phyloP scores from a whole-genome alignment of 1,140 invertebrate genomes.

The Aphaenogaster ashmeadi region DNA sequence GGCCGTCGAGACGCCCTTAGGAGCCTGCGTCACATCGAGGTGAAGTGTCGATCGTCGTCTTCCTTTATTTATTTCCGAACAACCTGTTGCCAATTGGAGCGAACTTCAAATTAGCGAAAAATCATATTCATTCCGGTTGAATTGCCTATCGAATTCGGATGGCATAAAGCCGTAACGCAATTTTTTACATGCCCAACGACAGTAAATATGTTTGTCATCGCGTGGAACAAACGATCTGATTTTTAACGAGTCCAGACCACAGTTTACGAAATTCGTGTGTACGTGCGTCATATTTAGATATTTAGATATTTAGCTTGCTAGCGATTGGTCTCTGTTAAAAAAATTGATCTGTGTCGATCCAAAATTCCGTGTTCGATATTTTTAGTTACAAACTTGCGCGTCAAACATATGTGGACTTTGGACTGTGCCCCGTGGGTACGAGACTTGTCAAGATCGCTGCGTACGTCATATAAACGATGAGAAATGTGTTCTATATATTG shows the following conservation, averaged over 20 bases:
- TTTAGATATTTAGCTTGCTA: not conserved
- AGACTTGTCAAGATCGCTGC: not conserved
- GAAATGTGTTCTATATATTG: not conserved
- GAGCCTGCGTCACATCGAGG: slow-evolving; percentile 1
- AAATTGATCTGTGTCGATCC: not conserved
- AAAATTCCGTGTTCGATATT: slow-evolving; percentile 7
- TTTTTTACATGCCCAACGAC: not conserved
- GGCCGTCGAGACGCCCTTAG: slow-evolving; percentile 3
- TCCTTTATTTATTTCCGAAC: not conserved
- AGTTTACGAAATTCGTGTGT: not conserved
- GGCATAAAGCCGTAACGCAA: not conserved
- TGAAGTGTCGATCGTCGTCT: not conserved
- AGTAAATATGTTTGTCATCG: not conserved
- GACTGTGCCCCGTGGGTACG: not conserved
- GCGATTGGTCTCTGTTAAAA: not conserved
- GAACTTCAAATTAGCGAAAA: not conserved
- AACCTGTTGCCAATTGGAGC: slow-evolving; percentile 17
- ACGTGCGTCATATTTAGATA: not conserved
- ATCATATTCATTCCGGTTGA: not conserved
- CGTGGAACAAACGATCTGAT: not conserved
- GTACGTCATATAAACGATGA: not conserved
- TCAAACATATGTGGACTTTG: not conserved
- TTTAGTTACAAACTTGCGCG: not conserved
- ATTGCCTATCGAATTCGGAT: not conserved
- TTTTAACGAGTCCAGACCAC: not conserved